Conservation (phyloP, 2,888 invertebrate species). For the Chorisops tibialis region DNA sequence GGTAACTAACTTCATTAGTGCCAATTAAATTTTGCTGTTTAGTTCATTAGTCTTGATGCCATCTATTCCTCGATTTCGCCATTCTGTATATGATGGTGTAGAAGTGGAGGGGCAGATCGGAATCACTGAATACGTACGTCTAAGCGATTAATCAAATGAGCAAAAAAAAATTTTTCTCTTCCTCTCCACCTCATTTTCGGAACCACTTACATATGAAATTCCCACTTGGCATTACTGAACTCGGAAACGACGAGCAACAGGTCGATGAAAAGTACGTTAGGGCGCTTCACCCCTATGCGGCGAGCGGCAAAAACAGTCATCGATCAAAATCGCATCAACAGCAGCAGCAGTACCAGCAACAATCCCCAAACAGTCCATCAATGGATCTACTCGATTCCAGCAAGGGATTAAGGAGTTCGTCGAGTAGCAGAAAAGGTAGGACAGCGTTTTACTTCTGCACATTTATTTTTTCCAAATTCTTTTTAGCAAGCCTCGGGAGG, state of each 20-base stretch:
- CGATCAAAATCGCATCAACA: conserved; percentile 42
- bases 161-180: conserved; percentile 11
- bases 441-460: background rate
- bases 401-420: conserved; percentile 18
- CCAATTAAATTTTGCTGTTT: background rate
- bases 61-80: background rate
- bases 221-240: background rate
- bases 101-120: no score
- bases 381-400: conserved; percentile 10
- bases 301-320: conserved; percentile 46
- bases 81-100: no score
- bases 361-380: conserved; percentile 36
- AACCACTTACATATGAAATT: background rate
- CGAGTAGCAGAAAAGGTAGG: conserved; percentile 18
- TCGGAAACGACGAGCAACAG: conserved; percentile 38
- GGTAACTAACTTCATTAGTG: conserved; percentile 53
- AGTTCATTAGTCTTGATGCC: background rate
- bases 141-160: conserved; percentile 16
- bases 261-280: conserved; percentile 51
- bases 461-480: no score
- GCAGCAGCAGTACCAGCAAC: conserved; percentile 39
- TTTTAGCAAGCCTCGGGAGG: no score
- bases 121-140: no score
- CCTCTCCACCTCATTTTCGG: background rate
- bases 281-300: conserved; percentile 48